phyloP scores from a whole-genome alignment of 2,113 vertebrate species.

The Onychostruthus taczanowskii region DNA sequence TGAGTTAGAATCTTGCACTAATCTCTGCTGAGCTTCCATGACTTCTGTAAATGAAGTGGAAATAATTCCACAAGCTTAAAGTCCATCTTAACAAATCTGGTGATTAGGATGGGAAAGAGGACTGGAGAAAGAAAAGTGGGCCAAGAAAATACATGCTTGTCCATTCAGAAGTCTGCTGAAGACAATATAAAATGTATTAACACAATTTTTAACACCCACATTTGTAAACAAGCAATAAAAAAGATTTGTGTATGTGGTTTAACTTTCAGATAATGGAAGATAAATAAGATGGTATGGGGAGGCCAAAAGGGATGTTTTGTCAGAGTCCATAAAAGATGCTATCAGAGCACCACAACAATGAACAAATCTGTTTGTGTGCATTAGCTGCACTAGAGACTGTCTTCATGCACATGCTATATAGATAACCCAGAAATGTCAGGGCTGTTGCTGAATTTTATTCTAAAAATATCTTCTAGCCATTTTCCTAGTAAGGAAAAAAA shows the following conservation, averaged over 20 bases:
- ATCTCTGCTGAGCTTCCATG: not conserved
- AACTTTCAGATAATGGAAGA: not conserved
- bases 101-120: not conserved
- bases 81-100: not conserved
- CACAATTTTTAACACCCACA: not conserved
- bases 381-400: not conserved
- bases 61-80: not conserved
- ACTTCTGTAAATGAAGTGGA: not conserved
- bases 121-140: not conserved
- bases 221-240: not conserved
- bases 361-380: not conserved
- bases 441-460: not conserved
- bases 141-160: not conserved
- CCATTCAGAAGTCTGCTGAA: not conserved
- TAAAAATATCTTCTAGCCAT: not conserved
- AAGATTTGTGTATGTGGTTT: not conserved
- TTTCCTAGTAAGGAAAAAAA: not conserved
- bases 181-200: not conserved
- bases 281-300: not conserved
- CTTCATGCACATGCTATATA: not conserved
- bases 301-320: not conserved
- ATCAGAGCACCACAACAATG: not conserved
- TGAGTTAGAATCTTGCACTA: not conserved
- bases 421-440: not conserved
- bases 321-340: not conserved